Conservation (phyloP, 2,888 invertebrate genomes). For the Ophion slaviceki region DNA sequence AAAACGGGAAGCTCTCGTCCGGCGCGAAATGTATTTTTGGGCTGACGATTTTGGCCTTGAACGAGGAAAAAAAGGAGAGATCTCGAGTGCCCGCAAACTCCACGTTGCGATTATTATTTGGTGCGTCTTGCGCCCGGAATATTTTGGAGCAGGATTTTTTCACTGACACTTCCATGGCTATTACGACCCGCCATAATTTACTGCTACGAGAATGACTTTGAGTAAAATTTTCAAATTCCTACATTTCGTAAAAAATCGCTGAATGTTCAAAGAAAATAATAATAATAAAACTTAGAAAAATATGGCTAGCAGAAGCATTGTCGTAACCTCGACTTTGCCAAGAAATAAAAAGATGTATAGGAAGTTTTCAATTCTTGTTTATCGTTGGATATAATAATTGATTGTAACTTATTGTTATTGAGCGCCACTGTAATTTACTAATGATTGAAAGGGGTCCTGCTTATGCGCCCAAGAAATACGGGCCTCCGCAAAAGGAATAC, state of each 20-base stretch:
- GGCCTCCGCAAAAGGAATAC: too few species aligned
- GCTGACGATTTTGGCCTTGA: constrained; percentile 1
- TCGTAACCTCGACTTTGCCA: not conserved
- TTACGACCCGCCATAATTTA: too few species aligned
- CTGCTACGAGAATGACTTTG: not conserved
- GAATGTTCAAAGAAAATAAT: too few species aligned
- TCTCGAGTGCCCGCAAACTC: constrained; percentile 22
- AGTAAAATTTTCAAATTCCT: not conserved
- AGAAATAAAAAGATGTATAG: too few species aligned
- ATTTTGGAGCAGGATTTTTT: constrained; percentile 13
- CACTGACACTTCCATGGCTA: not conserved
- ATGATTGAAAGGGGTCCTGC: too few species aligned
- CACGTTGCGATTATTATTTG: constrained; percentile 8
- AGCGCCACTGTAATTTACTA: too few species aligned
- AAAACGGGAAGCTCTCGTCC: constrained; percentile 7
- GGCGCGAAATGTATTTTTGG: constrained; percentile 34
- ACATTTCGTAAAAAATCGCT: not conserved
- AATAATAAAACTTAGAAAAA: too few species aligned
- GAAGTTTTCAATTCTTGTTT: too few species aligned
- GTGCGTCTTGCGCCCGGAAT: not conserved
- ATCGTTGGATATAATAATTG: too few species aligned
- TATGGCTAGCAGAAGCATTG: too few species aligned
- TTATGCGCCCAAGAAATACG: too few species aligned
- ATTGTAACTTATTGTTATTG: too few species aligned
- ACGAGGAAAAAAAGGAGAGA: constrained; percentile 9